A percentile compares a stretch with the other conserved stretches of the same genome.
These are phyloP conservation scores for Tenualosa thibaudeaui DNA, from an alignment of 2,797 vertebrate species.

Conservation along the genomic window DNA sequence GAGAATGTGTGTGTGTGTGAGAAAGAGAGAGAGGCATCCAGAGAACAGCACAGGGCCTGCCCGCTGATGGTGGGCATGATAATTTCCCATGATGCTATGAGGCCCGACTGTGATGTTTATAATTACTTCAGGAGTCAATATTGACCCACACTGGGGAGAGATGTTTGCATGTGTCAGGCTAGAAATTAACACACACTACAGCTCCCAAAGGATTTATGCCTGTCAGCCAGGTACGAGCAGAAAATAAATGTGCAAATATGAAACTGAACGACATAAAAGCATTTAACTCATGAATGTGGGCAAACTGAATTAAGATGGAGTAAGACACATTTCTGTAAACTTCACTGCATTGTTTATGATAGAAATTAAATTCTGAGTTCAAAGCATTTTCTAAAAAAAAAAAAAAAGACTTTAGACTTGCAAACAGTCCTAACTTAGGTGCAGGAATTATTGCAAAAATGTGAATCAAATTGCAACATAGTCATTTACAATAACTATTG, in stretches of 20 bases:
- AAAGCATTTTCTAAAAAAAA: not conserved
- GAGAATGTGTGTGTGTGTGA: too few relatives aligned
- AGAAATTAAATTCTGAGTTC: not conserved
- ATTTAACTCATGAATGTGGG: not conserved
- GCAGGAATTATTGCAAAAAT: not conserved
- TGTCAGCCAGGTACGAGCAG: not conserved
- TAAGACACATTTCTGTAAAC: not conserved
- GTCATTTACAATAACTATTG: not conserved
- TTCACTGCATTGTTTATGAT: not conserved
- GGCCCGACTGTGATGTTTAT: conserved; percentile 42
- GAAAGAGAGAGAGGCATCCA: not conserved
- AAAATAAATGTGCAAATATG: conserved; percentile 17
- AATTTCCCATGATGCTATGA: not conserved
- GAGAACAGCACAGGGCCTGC: conserved; percentile 30
- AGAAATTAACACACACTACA: conserved; percentile 32
- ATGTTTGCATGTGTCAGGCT: conserved; percentile 32
- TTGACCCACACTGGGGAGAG: conserved; percentile 46
- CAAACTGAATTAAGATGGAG: not conserved
- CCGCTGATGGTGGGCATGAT: conserved; percentile 40
- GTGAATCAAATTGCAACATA: not conserved
- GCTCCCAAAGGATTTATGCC: conserved; percentile 44
- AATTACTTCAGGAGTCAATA: conserved; percentile 58
- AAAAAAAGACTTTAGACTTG: not conserved
- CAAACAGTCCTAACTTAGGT: not conserved
- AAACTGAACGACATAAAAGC: conserved; percentile 6